These are phyloP conservation scores for Tillus elongatus DNA, from an alignment of 2,888 invertebrate species.

Conservation along the genomic window DNA sequence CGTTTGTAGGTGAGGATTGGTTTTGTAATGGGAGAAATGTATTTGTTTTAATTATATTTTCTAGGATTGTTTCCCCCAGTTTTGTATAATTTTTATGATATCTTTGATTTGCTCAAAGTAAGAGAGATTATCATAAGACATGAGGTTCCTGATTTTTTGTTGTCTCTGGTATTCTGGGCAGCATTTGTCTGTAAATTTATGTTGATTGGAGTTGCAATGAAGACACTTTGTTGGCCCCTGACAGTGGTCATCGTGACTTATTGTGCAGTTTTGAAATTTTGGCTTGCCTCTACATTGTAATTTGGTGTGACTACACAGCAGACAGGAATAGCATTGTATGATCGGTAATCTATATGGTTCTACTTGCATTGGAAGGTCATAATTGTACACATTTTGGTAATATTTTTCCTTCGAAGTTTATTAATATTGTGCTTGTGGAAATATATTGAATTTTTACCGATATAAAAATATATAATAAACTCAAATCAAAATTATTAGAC, in stretches of 20 bases:
- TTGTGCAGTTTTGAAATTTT: not conserved
- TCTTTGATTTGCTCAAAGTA: too few relatives aligned
- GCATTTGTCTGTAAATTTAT: not conserved
- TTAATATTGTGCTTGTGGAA: not conserved
- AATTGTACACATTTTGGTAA: not conserved
- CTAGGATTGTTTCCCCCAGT: too few relatives aligned
- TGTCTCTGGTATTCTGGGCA: conserved; percentile 1
- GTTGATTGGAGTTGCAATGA: not conserved
- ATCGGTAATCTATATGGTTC: not conserved
- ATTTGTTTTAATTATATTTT: too few relatives aligned
- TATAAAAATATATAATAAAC: too few relatives aligned
- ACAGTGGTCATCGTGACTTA: not conserved
- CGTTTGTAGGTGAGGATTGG: too few relatives aligned
- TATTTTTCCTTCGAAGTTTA: not conserved
- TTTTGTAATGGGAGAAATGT: too few relatives aligned
- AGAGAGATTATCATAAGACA: not conserved
- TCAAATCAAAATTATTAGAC: too few relatives aligned
- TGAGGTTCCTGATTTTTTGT: not conserved
- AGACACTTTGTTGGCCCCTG: not conserved
- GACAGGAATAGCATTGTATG: not conserved
- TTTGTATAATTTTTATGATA: too few relatives aligned
- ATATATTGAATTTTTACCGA: too few relatives aligned
- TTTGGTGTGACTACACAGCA: not conserved
- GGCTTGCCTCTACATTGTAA: not conserved
- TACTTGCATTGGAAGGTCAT: not conserved